These are phyloP conservation scores for Macaria notata DNA, from an alignment of 2,888 invertebrate species.

Conservation along the genomic window DNA sequence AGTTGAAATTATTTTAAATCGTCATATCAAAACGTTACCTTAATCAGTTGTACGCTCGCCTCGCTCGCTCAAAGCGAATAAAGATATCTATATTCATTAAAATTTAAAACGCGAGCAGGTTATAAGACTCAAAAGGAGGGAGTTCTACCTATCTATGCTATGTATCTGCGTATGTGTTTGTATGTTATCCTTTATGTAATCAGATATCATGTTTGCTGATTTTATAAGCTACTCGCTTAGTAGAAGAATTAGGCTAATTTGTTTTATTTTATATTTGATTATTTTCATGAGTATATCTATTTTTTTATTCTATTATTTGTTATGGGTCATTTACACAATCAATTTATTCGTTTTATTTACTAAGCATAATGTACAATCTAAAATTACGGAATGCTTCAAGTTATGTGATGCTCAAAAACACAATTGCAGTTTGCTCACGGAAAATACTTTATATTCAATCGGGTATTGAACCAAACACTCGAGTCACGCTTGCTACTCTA, in stretches of 20 bases:
- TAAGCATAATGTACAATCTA: too few relatives aligned
- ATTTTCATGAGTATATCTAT: background rate
- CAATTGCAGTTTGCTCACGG: too few relatives aligned
- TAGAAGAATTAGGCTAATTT: too few relatives aligned
- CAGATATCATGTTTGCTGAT: slow-evolving; percentile 7
- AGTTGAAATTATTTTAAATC: too few relatives aligned
- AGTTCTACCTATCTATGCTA: slow-evolving; percentile 29
- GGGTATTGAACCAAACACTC: too few relatives aligned
- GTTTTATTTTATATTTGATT: slow-evolving; percentile 1
- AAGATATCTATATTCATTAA: slow-evolving; percentile 79
- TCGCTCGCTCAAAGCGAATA: slow-evolving; percentile 68
- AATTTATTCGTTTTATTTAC: too few relatives aligned
- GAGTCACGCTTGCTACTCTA: too few relatives aligned
- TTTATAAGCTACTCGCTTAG: background rate
- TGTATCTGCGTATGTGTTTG: slow-evolving; percentile 21
- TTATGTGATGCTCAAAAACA: too few relatives aligned
- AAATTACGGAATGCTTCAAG: too few relatives aligned
- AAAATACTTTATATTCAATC: too few relatives aligned
- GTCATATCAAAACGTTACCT: slow-evolving; percentile 22
- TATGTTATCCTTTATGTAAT: slow-evolving; percentile 24
- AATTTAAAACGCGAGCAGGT: slow-evolving; percentile 75
- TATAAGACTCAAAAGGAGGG: slow-evolving; percentile 70
- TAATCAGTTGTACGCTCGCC: slow-evolving; percentile 45
- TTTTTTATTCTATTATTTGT: too few relatives aligned
- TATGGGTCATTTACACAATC: too few relatives aligned